phyloP scores from a whole-genome alignment of 35 echinoderm and acorn worm genomes.

The Ptychodera flava region DNA sequence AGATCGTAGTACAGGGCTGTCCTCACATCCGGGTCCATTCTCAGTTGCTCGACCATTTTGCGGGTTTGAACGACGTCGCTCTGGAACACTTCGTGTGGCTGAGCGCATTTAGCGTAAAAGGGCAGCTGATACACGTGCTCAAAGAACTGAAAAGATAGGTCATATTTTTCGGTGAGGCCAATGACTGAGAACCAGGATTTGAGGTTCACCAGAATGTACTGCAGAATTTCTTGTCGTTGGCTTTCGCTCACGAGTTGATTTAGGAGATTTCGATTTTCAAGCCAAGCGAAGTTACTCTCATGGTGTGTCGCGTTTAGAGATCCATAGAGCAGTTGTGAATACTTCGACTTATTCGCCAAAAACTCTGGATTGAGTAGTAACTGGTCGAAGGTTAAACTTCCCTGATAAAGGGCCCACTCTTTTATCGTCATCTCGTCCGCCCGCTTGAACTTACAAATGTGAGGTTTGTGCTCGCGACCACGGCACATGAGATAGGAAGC shows the following conservation, averaged over 20 bases:
- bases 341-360: not conserved
- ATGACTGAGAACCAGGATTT: not conserved
- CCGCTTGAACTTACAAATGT: not conserved
- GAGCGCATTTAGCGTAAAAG: not conserved
- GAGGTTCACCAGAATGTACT: not conserved
- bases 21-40: not conserved
- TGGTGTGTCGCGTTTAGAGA: not conserved
- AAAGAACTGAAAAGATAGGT: not conserved
- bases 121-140: not conserved
- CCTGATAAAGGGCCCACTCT: not conserved
- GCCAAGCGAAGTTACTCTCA: not conserved
- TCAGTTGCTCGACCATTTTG: not conserved
- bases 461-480: not conserved
- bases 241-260: not conserved
- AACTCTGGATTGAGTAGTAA: not conserved
- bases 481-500: not conserved
- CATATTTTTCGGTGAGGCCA: not conserved
- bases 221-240: not conserved
- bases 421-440: not conserved
- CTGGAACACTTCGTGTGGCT: not conserved
- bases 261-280: not conserved
- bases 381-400: not conserved
- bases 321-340: not conserved
- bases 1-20: not conserved
- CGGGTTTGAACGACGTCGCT: not conserved